Evolutionary conservation across 2,113 vertebrate species (phyloP), one percentile per base, ranked within the genome.

Genomic region (Pachycephala philippinensis): DNA sequence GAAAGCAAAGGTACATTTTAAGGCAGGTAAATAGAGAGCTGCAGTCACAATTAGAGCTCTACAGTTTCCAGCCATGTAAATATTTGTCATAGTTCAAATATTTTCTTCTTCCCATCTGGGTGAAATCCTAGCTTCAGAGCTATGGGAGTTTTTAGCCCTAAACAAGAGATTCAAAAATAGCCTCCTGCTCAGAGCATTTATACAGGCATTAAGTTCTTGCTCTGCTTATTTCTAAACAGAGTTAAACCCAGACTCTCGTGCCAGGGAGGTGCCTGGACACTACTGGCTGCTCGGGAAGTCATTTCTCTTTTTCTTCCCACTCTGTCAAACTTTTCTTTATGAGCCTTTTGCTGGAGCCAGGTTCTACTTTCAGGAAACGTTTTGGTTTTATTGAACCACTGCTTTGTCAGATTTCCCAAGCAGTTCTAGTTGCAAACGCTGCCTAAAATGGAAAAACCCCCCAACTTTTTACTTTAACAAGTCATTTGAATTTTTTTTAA

Each of bases 271-370:
- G 42, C 57, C 45, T 61, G 45, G 45, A 40, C 74, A 61, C 17
- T 30, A 6, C 33, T 15, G 40, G 4, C 30, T 4, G 2, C 40
- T 53, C 1, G 1, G 61, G 39, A 60, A 45, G n/a, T 14, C 2
- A 22, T 40, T 42, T 40, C 54, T 35, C 28, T 50, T 54, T 50
- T 49, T 31, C 57, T 63, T 22, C 19, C 16, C 4, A 7, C 11
- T 52, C 27, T 18, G 23, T 61, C 22, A 35, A 39, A 15, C 12
- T 81, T 28, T 24, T 37, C 10, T 27, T 5, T 2, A 45, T 4
- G 23, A 66, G 15, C 20, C 7, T 84, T 93, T 60, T 60, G n/a
- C 45, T 45, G 75, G 17, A 56, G 7, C 40, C 8, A 13, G 68
- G 15, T 47, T 47, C n/a, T 20, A 10, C 52, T 31, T 57, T 35